These are phyloP conservation scores for Tetragnatha versicolor DNA, from an alignment of 1,140 invertebrate species.

Conservation along the genomic window DNA sequence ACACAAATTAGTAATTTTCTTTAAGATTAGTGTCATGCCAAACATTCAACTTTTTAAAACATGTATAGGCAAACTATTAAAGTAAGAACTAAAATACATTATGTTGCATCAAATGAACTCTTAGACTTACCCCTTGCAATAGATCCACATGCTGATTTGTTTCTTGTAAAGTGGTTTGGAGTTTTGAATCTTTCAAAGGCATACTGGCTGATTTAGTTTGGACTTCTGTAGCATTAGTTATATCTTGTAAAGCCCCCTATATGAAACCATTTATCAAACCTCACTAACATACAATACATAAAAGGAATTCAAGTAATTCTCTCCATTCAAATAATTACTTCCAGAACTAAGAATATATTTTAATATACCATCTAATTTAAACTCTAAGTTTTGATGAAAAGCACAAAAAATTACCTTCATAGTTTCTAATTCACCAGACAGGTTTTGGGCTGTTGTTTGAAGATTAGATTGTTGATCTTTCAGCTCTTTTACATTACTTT, in stretches of 20 bases:
- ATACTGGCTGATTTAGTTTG: conserved; percentile 42
- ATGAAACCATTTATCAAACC: neutral
- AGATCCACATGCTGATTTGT: conserved; percentile 23
- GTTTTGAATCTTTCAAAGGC: conserved; percentile 26
- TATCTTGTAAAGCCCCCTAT: conserved; percentile 22
- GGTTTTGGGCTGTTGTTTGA: conserved; percentile 46
- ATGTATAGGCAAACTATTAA: too few relatives aligned
- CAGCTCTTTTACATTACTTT: conserved; percentile 46
- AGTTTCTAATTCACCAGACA: conserved; percentile 37
- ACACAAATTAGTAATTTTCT: too few relatives aligned
- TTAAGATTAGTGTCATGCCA: too few relatives aligned
- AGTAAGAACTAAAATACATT: too few relatives aligned
- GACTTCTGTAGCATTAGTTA: conserved; percentile 34
- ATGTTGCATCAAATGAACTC: neutral
- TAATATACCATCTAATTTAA: neutral
- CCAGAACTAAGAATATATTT: neutral
- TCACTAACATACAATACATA: neutral
- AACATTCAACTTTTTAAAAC: too few relatives aligned
- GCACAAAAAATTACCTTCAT: conserved; percentile 28
- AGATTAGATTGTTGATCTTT: conserved; percentile 47
- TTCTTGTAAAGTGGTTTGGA: conserved; percentile 28
- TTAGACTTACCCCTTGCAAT: conserved; percentile 28
- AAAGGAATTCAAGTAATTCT: neutral
- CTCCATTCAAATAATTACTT: neutral
- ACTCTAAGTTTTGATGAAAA: neutral